Evolutionary conservation across 2,113 vertebrate genomes (phyloP).

Genomic region (Oenanthe melanoleuca): DNA sequence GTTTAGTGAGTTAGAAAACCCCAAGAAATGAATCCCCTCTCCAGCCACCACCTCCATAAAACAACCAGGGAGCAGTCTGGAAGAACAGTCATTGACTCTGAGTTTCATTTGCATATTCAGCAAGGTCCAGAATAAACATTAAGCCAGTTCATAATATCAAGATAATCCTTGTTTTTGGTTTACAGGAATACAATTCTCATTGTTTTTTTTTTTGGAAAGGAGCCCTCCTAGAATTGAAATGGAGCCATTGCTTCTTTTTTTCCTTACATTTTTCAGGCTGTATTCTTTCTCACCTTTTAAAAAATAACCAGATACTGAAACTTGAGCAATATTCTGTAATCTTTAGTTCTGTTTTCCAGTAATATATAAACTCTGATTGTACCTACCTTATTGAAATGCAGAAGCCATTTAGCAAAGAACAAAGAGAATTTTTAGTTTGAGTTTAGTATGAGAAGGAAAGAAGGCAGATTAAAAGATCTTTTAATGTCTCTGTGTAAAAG

Average conservation of each 20-base stretch:
- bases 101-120: neutral
- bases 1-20: neutral
- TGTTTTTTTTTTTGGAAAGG: neutral
- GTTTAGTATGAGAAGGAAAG: neutral
- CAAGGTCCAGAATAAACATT: neutral
- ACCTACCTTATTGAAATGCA: neutral
- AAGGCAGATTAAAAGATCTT: neutral
- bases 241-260: neutral
- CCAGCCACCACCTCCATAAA: neutral
- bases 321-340: neutral
- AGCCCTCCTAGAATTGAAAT: neutral
- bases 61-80: neutral
- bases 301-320: neutral
- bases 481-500: neutral
- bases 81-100: neutral
- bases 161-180: neutral
- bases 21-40: neutral
- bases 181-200: neutral
- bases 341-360: neutral
- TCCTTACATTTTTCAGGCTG: neutral
- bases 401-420: neutral
- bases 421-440: conserved; percentile 3
- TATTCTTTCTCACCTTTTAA: neutral
- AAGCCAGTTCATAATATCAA: neutral
- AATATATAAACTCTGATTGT: neutral